Base-by-base conservation (phyloP, 2,888 invertebrate species). In the Oligia fasciuncula region DNA sequence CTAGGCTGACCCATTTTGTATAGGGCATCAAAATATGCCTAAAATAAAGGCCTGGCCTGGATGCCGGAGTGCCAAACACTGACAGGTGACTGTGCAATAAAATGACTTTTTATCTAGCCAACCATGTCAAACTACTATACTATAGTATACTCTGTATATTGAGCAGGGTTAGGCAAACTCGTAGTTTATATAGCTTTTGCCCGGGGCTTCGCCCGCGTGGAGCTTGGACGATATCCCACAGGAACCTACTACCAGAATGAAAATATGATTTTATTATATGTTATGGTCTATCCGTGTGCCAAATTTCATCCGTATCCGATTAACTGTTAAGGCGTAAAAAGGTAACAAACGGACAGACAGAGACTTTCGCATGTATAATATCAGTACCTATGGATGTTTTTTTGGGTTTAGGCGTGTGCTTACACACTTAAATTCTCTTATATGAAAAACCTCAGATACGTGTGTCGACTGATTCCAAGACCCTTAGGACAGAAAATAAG, bases 81-180 rank as follows among this genome's bases (percentile, higher is more conserved):
- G 84, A 78, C 79, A 79, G 60, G 65, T 79, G 69, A 65, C 35
- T 13, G 40, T 69, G 57, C 49, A 84, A 78, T 51, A 78, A 84
- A 80, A 76, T 49, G 6, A 54, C 46, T 68, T 83, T 83, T 83
- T 63, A 80, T 83, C 35, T 40, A 54, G 49, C 54, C 62, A 17
- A 19, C 68, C 14, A 49, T 35, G 40, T 63, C 29, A 63, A 13
- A 29, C 1, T 29, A 29, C 29, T 29, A 29, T 29, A 60, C 5
- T 54, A 6, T 23, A 29, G 11, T 23, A 4, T 67, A 62, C 9
- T 60, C 13, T 19, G 11, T 40, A 65, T 49, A 2, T 35, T 43
- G 5, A 29, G 54, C 17, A 14, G 23, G 29, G 13, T 79, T 74
- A 4, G 4, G 4, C 17, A 29, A 49, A 29, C 54, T 74, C 5